phyloP scores from a whole-genome alignment of 1,140 invertebrate species.

The Drosophila arizonae region DNA sequence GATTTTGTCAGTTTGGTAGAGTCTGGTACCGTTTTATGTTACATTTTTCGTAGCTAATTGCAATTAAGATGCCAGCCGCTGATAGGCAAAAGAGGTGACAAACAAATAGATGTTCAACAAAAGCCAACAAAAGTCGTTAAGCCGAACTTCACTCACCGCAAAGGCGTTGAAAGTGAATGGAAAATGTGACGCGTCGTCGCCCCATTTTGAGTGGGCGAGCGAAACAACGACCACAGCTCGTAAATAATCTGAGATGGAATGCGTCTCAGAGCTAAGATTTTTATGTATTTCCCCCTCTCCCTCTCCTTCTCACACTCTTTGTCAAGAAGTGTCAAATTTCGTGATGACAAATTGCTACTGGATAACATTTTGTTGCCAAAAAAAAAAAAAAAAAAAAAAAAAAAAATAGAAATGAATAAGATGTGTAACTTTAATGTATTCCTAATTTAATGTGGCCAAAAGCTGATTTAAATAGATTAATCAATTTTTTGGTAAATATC shows the following conservation, averaged over 20 bases:
- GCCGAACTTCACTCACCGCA: constrained; percentile 2
- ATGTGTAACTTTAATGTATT: too few species aligned
- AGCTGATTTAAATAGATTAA: too few species aligned
- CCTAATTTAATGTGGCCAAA: too few species aligned
- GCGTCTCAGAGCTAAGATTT: constrained; percentile 8
- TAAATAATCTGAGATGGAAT: constrained; percentile 34
- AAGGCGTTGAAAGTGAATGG: constrained; percentile 51
- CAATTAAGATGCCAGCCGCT: constrained; percentile 67
- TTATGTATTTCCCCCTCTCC: constrained; percentile 2
- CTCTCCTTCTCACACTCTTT: too few species aligned
- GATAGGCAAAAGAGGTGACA: constrained; percentile 68
- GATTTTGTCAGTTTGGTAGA: neutral
- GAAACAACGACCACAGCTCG: constrained; percentile 16
- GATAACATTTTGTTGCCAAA: neutral
- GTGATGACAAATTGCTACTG: constrained; percentile 7
- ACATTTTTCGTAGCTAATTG: constrained; percentile 76
- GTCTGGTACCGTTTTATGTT: constrained; percentile 49
- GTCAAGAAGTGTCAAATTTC: neutral
- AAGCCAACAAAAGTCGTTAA: constrained; percentile 15
- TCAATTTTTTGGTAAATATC: too few species aligned
- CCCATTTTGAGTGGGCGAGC: constrained; percentile 31
- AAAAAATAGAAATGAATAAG: too few species aligned
- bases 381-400: neutral
- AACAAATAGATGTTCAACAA: constrained; percentile 59
- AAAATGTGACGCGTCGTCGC: neutral